These are phyloP conservation scores for Chaetodon trifascialis DNA, from an alignment of 2,113 vertebrate genomes.

Conservation along the genomic window DNA sequence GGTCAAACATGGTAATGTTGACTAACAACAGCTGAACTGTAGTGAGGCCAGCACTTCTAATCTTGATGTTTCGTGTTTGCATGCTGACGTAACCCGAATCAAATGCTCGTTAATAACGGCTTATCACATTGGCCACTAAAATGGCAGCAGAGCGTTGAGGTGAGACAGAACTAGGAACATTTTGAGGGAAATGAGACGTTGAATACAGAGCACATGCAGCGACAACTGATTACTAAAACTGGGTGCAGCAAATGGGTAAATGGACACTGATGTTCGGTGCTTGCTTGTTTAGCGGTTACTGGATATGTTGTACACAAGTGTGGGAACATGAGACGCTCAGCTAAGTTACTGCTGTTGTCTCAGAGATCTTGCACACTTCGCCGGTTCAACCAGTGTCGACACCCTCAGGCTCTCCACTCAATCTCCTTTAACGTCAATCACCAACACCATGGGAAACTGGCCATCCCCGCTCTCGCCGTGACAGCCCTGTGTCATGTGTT, in stretches of 20 bases:
- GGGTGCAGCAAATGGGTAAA: conserved; percentile 21
- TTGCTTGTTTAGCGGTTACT: conserved; percentile 72
- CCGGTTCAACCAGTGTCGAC: conserved; percentile 63
- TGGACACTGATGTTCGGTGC: conserved; percentile 45
- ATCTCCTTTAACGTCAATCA: conserved; percentile 61
- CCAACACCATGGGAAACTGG: conserved; percentile 53
- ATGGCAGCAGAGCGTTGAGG: neutral
- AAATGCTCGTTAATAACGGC: conserved; percentile 29
- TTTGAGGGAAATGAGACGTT: neutral
- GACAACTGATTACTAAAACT: neutral
- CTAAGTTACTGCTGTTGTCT: conserved; percentile 66
- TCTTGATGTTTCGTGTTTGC: conserved; percentile 49
- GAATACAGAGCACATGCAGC: neutral
- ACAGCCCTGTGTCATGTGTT: conserved; percentile 44
- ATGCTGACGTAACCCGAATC: conserved; percentile 37
- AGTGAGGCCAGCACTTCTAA: conserved; percentile 15
- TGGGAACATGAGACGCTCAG: conserved; percentile 68
- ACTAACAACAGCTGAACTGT: conserved; percentile 32
- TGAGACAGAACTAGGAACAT: neutral
- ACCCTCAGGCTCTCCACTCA: conserved; percentile 62
- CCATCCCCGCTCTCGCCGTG: conserved; percentile 27
- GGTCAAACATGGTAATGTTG: conserved; percentile 33
- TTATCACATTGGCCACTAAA: conserved; percentile 21
- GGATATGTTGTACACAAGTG: conserved; percentile 69
- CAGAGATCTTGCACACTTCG: conserved; percentile 51